Percentiles rank a stretch among this genome's conserved stretches.
These are phyloP conservation scores for Glossophaga mutica DNA, from an alignment of 2,797 vertebrate species.

Conservation along the genomic window DNA sequence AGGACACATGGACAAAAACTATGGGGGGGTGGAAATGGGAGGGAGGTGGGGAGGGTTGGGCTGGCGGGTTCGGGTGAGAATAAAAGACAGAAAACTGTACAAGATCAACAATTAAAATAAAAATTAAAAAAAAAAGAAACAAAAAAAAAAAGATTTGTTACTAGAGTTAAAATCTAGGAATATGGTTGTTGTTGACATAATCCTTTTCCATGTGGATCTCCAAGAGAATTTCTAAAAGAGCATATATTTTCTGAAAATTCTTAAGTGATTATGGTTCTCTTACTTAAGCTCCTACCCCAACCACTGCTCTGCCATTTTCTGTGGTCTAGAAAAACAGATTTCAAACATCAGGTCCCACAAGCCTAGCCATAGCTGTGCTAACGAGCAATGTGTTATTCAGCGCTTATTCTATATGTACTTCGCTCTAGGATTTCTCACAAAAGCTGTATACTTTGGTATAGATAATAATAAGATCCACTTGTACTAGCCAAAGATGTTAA, in stretches of 20 bases:
- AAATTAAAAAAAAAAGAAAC: too few species aligned
- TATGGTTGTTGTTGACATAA: neutral
- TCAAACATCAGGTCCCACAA: neutral
- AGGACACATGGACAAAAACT: too few species aligned
- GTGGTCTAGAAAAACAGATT: neutral
- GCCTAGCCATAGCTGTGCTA: neutral
- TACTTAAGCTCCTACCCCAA: neutral
- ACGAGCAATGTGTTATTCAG: neutral
- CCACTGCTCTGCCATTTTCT: neutral
- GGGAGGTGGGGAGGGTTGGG: too few species aligned
- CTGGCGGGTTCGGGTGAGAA: too few species aligned
- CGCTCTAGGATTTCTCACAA: slow-evolving; percentile 18
- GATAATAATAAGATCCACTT: neutral
- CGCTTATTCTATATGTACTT: neutral
- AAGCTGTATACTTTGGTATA: neutral
- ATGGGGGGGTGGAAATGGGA: too few species aligned
- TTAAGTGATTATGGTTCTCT: neutral
- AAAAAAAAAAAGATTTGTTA: neutral
- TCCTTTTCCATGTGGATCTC: neutral
- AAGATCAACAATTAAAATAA: too few species aligned
- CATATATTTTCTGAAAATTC: slow-evolving; percentile 19
- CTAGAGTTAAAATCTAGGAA: neutral
- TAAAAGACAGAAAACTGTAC: too few species aligned
- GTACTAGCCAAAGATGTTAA: neutral
- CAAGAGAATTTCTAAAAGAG: neutral